Evolutionary conservation across 2,888 invertebrate species (phyloP), one percentile per base, ranked within the genome.

Genomic region (Cheilosia impressa): DNA sequence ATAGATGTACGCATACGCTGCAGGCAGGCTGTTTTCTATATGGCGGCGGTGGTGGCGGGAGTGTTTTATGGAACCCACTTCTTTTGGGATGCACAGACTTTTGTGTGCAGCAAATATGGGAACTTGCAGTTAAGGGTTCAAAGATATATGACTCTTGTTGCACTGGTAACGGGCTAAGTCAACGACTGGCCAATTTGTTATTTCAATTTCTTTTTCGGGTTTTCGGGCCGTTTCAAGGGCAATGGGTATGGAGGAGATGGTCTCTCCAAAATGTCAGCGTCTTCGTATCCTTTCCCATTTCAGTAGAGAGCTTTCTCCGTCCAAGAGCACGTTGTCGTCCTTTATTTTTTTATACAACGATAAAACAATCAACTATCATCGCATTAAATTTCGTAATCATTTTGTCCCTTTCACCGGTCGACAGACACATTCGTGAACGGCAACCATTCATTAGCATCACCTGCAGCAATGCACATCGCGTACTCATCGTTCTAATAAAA

Each of bases 401-500:
- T 58, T 31, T 7, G 62, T 19, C 19, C 34, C 17, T 31, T 53
- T 22, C 43, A 34, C 4, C 58, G 4, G 15, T 10, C 38, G 19
- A 41, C 22, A 50, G 52, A 50, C 50, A 55, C 17, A 63, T 45
- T 79, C 58, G 79, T 72, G 66, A 62, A 68, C 55, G 24, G 13
- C 68, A 81, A 63, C 81, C 63, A 69, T 81, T 81, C 81, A 81
- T 76, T 81, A 76, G 73, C 81, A 76, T 81, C 75, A 75, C 81
- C 81, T 69, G 75, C 53, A 69, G 81, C 75, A 50, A 69, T 41
- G 63, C 22, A 22, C 22, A 81, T 62, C 53, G 43, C 43, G 60
- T 43, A 45, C 80, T 73, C 65, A 80, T 62, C 65, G 66, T 52
- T 38, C 65, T 43, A 66, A 66, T 66, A 79, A 62, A 66, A 66